phyloP scores from a whole-genome alignment of 2,797 vertebrate genomes.

The Halcyon chelicuti region DNA sequence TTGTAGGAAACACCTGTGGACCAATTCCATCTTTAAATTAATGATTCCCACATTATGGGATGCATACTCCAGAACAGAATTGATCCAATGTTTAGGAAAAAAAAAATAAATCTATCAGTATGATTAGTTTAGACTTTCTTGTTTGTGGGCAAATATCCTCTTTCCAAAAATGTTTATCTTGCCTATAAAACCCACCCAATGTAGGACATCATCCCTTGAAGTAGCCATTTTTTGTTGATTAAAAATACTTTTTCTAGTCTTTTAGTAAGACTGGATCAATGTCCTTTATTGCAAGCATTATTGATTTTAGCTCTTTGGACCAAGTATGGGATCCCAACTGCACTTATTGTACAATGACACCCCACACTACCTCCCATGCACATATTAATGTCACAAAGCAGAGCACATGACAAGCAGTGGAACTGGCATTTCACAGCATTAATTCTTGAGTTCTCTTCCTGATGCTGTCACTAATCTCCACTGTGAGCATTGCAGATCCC shows the following conservation, averaged over 20 bases:
- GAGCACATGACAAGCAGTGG: background rate
- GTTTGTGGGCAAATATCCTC: background rate
- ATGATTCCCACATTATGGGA: background rate
- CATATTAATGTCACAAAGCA: rapidly evolving
- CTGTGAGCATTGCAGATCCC: background rate
- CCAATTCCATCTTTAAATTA: background rate
- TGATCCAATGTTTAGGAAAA: background rate
- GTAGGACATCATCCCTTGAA: background rate
- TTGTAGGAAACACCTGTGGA: background rate
- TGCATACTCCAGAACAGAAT: background rate
- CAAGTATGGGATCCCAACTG: background rate
- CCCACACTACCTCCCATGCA: background rate
- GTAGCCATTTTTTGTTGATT: background rate
- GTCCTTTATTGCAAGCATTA: background rate
- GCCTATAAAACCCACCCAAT: background rate
- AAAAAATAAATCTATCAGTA: background rate
- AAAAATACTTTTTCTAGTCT: background rate
- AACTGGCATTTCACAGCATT: background rate
- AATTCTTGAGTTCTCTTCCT: background rate
- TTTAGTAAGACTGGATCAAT: background rate
- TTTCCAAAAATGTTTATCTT: background rate
- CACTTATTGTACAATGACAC: background rate
- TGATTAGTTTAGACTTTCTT: background rate
- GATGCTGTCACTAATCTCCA: background rate
- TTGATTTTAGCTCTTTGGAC: background rate